Conservation (phyloP, 1,140 invertebrate species). For the Drosophila rhopaloa region DNA sequence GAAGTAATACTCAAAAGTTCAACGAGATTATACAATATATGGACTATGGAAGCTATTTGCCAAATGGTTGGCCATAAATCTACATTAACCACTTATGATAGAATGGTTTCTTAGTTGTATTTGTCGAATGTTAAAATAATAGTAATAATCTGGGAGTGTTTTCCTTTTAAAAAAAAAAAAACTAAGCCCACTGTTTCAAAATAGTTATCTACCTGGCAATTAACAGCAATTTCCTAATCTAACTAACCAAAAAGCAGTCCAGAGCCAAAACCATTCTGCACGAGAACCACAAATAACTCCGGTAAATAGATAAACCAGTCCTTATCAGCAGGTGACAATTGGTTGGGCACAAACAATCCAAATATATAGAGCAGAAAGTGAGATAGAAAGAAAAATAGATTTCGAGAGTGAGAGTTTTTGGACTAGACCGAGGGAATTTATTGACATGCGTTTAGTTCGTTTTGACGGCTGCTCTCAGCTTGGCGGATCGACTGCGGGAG, state of each 20-base stretch:
- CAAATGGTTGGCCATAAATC: not conserved
- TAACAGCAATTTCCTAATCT: slow-evolving; percentile 65
- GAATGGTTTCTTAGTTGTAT: too few relatives aligned
- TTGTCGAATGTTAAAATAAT: too few relatives aligned
- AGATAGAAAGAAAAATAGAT: slow-evolving; percentile 5
- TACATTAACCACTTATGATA: too few relatives aligned
- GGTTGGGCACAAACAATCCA: slow-evolving; percentile 31
- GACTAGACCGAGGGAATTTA: slow-evolving; percentile 38
- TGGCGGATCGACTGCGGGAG: slow-evolving; percentile 94
- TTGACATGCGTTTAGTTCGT: slow-evolving; percentile 74
- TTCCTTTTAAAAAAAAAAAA: too few relatives aligned
- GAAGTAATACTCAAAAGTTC: slow-evolving; percentile 13
- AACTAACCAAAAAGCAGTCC: slow-evolving; percentile 46
- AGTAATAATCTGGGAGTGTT: too few relatives aligned
- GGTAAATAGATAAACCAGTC: slow-evolving; percentile 43
- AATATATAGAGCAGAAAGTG: not conserved
- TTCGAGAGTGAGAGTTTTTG: slow-evolving; percentile 5
- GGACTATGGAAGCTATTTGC: not conserved
- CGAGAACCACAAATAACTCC: slow-evolving; percentile 28
- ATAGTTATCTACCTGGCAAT: slow-evolving; percentile 14
- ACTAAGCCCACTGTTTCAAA: slow-evolving; percentile 27
- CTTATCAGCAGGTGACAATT: slow-evolving; percentile 72
- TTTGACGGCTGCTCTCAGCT: slow-evolving; percentile 92
- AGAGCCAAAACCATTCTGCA: slow-evolving; percentile 42
- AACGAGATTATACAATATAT: slow-evolving; percentile 13